Base-by-base conservation (phyloP, 2,888 invertebrate genomes). In the Campoplex capitator region DNA sequence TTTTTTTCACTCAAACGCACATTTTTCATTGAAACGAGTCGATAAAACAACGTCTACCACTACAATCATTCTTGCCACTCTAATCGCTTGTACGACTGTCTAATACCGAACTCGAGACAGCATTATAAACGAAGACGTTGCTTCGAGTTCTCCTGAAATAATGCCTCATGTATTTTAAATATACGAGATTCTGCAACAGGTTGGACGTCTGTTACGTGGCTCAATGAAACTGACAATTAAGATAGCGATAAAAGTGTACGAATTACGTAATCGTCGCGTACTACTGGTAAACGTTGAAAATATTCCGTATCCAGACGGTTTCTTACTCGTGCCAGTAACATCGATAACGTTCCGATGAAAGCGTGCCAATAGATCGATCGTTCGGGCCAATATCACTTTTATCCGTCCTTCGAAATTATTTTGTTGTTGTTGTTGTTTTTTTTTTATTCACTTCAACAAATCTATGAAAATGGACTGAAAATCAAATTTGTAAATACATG, bases 261-360 rank as follows among this genome's bases (percentile, higher is more conserved):
- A 82, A 81, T 88, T 88, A 85, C 89, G 84, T 86, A 89, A 88
- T 87, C 82, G 70, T 74, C 84, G 77, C 79, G 62, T 54, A 84
- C 51, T 65, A 70, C 56, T 58, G 28, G 71, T 16, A 42, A 78
- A 80, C 70, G 87, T 65, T 75, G 84, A 79, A 88, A 89, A 87
- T 81, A 91, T 91, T 91, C 90, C 91, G 85, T 91, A 90, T 82
- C 38, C 74, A 56, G 54, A 54, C 88, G 86, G 75, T 90, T 91
- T 85, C 90, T 91, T 84, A 86, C 89, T 87, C 88, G 58, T 80
- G 84, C 84, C 90, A 90, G 91, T 92, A 86, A 91, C 90, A 91
- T 89, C 77, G 48, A 74, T 23, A 71, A 74, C 62, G 84, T 84
- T 80, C 79, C 68, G 42, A 68, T 68, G 68, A 68, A 68, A 42